These are phyloP conservation scores for Mystacides longicornis DNA, from an alignment of 2,888 invertebrate species.

Conservation along the genomic window DNA sequence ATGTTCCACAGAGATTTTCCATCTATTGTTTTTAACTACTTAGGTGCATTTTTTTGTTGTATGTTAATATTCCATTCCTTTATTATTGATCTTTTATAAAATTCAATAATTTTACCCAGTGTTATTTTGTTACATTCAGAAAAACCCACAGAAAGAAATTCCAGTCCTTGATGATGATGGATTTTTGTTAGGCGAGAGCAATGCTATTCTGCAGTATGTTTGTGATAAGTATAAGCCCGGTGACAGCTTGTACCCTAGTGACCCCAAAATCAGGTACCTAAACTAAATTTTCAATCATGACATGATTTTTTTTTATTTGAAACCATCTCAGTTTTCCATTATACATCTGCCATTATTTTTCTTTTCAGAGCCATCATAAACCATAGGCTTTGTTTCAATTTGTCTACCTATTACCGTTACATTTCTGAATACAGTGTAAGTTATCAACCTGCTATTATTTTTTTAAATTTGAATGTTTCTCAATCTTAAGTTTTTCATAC, in stretches of 20 bases:
- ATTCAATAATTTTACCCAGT: no score
- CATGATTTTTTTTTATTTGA: background rate
- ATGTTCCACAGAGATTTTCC: no score
- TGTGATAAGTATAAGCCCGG: slow-evolving; percentile 66
- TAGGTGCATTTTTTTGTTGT: no score
- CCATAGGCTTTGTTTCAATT: slow-evolving; percentile 70
- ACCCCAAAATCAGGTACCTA: slow-evolving; percentile 47
- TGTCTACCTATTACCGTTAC: slow-evolving; percentile 65
- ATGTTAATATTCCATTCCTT: no score
- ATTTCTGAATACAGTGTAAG: slow-evolving; percentile 60
- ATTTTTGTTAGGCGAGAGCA: slow-evolving; percentile 69
- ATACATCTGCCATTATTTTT: background rate
- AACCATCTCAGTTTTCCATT: no score
- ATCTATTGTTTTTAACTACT: no score
- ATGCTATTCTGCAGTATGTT: slow-evolving; percentile 61
- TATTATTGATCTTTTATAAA: no score
- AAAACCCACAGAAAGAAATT: slow-evolving; percentile 74
- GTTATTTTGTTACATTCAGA: no score
- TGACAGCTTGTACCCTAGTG: slow-evolving; percentile 62
- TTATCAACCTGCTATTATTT: no score
- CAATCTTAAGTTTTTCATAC: no score
- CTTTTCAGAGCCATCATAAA: slow-evolving; percentile 61
- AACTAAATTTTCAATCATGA: background rate
- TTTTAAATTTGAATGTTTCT: no score
- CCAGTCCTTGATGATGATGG: slow-evolving; percentile 74